Conservation (phyloP, 1,140 invertebrate genomes). For the Dolichoris vasculosae region DNA sequence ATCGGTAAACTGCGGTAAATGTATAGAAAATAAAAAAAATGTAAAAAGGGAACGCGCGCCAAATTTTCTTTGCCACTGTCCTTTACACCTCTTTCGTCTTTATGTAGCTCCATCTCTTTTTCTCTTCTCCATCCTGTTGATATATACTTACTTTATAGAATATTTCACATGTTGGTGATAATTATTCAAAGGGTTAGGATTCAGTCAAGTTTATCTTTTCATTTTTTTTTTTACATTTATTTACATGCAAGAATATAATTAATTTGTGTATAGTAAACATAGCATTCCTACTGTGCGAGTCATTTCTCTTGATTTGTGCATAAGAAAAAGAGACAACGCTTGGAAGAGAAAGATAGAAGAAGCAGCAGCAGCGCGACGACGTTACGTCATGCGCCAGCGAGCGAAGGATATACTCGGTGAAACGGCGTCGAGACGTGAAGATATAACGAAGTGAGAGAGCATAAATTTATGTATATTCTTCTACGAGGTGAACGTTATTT, state of each 20-base stretch:
- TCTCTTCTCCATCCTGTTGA: not conserved
- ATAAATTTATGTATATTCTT: not conserved
- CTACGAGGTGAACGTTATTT: not conserved
- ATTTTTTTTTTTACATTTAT: not conserved
- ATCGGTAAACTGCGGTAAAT: constrained; percentile 3
- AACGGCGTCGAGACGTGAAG: constrained; percentile 32
- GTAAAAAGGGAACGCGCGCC: constrained; percentile 21
- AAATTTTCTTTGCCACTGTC: not conserved
- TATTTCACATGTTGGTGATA: not conserved
- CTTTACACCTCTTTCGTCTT: not conserved
- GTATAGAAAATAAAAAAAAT: not conserved
- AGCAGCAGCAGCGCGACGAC: constrained; percentile 34
- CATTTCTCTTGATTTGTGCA: not conserved
- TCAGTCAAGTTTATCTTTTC: not conserved
- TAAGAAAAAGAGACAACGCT: constrained; percentile 10
- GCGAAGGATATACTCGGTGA: constrained; percentile 33
- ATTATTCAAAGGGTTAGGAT: constrained; percentile 6
- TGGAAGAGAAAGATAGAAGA: constrained; percentile 3
- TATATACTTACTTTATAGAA: not conserved
- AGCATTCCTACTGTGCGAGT: not conserved
- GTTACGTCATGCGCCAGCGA: constrained; percentile 49
- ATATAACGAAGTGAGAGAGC: not conserved
- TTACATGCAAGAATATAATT: not conserved
- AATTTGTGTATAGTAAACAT: not conserved
- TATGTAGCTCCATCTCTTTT: not conserved